A percentile compares a stretch with the other conserved stretches of the same genome.
Evolutionary conservation across 1,140 invertebrate genomes (phyloP).

Genomic region (Hycleus phaleratus): DNA sequence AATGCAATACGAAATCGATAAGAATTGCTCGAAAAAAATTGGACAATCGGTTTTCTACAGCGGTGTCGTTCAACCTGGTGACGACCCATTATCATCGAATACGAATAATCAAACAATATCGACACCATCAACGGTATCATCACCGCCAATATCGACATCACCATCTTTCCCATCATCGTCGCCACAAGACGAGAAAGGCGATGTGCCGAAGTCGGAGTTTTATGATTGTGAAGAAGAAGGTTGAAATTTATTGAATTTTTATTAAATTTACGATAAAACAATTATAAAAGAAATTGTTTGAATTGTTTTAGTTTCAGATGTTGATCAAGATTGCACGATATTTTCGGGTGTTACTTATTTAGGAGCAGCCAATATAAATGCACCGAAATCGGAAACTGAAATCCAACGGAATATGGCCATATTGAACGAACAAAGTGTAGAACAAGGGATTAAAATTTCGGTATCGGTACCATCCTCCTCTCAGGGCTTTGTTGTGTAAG

Average conservation of each 20-base stretch:
- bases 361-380: conserved; percentile 86
- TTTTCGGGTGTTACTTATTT: conserved; percentile 93
- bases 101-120: not conserved
- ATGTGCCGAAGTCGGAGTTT: conserved; percentile 63
- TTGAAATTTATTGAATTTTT: conserved; percentile 24
- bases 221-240: conserved; percentile 44
- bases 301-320: conserved; percentile 54
- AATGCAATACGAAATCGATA: conserved; percentile 32
- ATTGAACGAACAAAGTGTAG: conserved; percentile 66
- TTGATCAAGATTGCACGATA: conserved; percentile 80
- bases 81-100: conserved; percentile 29
- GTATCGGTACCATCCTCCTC: conserved; percentile 88
- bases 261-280: not conserved
- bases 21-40: conserved; percentile 31
- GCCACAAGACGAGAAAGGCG: conserved; percentile 61
- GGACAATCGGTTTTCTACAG: conserved; percentile 46
- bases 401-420: conserved; percentile 92
- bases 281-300: too few relatives aligned
- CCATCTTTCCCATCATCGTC: conserved; percentile 11
- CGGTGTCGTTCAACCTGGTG: conserved; percentile 38
- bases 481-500: conserved; percentile 73
- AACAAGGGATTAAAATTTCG: conserved; percentile 77
- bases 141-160: too few relatives aligned
- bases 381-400: conserved; percentile 89
- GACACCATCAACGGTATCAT: not conserved